Evolutionary conservation across 2,888 invertebrate species (phyloP), one percentile per base, ranked within the genome.

Genomic region (Ferdinandea cuprea): DNA sequence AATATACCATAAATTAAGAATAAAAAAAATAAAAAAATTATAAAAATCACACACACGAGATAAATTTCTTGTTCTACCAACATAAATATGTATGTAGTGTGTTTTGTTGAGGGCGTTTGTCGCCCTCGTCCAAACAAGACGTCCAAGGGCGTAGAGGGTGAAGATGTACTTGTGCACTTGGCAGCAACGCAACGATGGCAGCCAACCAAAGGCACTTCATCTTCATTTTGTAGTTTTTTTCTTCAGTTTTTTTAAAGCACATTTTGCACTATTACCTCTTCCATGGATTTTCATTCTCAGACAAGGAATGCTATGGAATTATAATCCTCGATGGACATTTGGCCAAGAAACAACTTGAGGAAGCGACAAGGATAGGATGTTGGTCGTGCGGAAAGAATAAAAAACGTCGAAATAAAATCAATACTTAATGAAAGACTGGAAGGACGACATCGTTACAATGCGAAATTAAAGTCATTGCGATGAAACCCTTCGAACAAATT

Each of bases 1-100:
- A 81, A 77, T 81, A 66, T 65, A 40, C 77, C 28, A 81, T 81
- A 81, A 81, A 81, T 81, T 77, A 54, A 71, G 72, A 76, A 77
- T 66, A n/a, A n/a, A n/a, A n/a, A n/a, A n/a, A n/a, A n/a, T n/a
- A n/a, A n/a, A n/a, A n/a, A n/a, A n/a, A n/a, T n/a, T n/a, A n/a
- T n/a, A n/a, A n/a, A n/a, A n/a, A n/a, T n/a, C n/a, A n/a, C n/a
- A n/a, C n/a, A n/a, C n/a, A n/a, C 40, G 21, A 54, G 40, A 77
- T 72, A 77, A 81, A 81, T 72, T 50, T 40, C n/a, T n/a, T n/a
- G n/a, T n/a, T n/a, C 50, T 17, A 37, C 63, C 61, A 58, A 63
- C 61, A 73, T 61, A 35, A 56, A 63, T 37, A 32, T 37, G 6
- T 15, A 15, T 50, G 50, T 30, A n/a, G 17, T 42, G 59, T 40